Evolutionary conservation across 2,113 vertebrate species (phyloP), one percentile per base, ranked within the genome.

Genomic region (Myiagra hebetior): DNA sequence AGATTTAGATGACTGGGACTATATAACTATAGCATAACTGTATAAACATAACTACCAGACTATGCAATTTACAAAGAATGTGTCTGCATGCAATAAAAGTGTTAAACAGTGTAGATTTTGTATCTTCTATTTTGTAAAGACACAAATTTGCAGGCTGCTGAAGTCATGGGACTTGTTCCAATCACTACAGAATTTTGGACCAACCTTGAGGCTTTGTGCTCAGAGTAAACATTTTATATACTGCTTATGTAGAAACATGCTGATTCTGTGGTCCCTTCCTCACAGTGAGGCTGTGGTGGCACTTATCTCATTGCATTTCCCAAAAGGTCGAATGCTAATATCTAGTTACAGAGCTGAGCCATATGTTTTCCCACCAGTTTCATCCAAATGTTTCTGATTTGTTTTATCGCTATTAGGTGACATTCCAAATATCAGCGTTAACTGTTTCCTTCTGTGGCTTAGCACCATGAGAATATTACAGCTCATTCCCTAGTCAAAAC

Each of bases 371-470:
- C 94, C 96, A 95, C 88, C 87, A 56, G 0, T 93, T 92, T 67
- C 0, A 0, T 86, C 88, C 91, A 96, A 96, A 70, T 96, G 95
- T 96, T 97, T 95, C 83, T 85, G 86, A 89, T 96, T 95, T 86
- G 86, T 91, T 93, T 91, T 92, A 96, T 94, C 10, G 1, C 68
- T 87, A 53, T 94, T 95, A 97, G 91, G 92, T 96, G 95, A 93
- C 88, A 86, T 94, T 93, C 76, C 59, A 91, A 84, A 41, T 93
- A 85, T 89, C 85, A 69, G 78, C 70, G 78, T 86, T 96, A 95
- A 96, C 94, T 85, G 74, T 93, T 97, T 95, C 95, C 94, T 94
- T 72, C 95, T 96, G 95, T 91, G 94, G 67, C 69, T 93, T 95
- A 95, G 80, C 89, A 89, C 87, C 30, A 55, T 86, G 77, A 93